Percentiles rank a stretch among this genome's conserved stretches.
These are phyloP conservation scores for Lucilia sericata DNA, from an alignment of 1,140 invertebrate species.

Conservation along the genomic window DNA sequence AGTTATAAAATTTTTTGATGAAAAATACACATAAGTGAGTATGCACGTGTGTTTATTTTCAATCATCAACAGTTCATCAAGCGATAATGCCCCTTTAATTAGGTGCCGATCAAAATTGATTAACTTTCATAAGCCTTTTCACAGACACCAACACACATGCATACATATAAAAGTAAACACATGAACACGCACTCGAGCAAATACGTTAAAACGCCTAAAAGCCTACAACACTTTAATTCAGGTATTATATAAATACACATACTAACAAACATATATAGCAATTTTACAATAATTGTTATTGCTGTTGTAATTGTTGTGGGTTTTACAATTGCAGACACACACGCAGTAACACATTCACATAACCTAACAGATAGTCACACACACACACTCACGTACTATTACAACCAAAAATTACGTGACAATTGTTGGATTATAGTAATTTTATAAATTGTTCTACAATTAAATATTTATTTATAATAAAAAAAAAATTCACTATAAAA, in stretches of 20 bases:
- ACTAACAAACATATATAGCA: neutral
- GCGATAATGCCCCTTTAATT: slow-evolving; percentile 43
- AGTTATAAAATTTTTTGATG: too few species aligned
- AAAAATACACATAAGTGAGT: neutral
- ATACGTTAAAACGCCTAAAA: neutral
- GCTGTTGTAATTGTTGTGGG: neutral
- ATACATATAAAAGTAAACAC: neutral
- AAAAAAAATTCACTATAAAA: neutral
- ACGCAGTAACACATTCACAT: neutral
- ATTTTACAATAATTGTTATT: neutral
- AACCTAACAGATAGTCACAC: neutral
- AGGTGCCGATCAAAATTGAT: slow-evolving; percentile 44
- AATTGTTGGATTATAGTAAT: slow-evolving; percentile 43
- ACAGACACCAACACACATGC: neutral
- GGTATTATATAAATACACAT: neutral
- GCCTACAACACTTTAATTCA: neutral
- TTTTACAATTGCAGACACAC: neutral
- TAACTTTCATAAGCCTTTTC: slow-evolving; percentile 44
- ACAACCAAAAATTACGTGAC: slow-evolving; percentile 38
- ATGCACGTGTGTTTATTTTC: neutral
- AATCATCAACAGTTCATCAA: slow-evolving; percentile 45
- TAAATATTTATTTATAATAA: slow-evolving; percentile 40
- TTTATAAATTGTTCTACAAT: slow-evolving; percentile 38
- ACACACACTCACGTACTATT: neutral
- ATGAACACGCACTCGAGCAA: neutral